A percentile compares a stretch with the other conserved stretches of the same genome.
These are phyloP conservation scores for Epizoanthus rinbou DNA, from an alignment of 92 coral and sea anemone genomes.

Conservation along the genomic window DNA sequence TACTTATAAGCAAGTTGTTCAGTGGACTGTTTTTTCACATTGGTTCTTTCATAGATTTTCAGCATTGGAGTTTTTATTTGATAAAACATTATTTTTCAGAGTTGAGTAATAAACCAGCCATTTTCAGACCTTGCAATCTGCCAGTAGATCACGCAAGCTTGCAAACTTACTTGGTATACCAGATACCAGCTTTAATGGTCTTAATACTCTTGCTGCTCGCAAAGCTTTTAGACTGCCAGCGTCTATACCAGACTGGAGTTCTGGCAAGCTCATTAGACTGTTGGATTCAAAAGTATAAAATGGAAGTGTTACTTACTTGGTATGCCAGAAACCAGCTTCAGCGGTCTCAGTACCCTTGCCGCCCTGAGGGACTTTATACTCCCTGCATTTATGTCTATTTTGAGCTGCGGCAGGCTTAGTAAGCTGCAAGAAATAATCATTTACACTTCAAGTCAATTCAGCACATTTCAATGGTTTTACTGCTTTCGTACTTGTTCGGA, in stretches of 20 bases:
- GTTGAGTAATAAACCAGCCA: neutral
- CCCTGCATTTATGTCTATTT: constrained; percentile 55
- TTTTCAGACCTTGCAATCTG: constrained; percentile 25
- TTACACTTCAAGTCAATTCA: constrained; percentile 24
- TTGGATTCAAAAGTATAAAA: constrained; percentile 50
- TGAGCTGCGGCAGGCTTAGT: constrained; percentile 75
- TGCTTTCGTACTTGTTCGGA: constrained; percentile 20
- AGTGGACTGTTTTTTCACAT: too few species aligned
- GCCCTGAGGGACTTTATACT: constrained; percentile 84
- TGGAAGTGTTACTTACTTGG: constrained; percentile 77
- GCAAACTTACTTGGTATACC: constrained; percentile 99
- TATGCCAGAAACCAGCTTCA: constrained; percentile 88
- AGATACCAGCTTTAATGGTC: constrained; percentile 98
- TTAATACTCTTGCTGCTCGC: constrained; percentile 96
- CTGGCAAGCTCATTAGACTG: constrained; percentile 98
- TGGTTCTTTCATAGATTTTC: neutral
- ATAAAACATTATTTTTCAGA: neutral
- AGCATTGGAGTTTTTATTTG: neutral
- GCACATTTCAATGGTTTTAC: neutral
- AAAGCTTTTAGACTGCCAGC: constrained; percentile 98
- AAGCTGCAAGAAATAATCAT: constrained; percentile 57
- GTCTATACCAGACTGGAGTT: constrained; percentile 78
- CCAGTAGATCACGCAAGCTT: neutral
- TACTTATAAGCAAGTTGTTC: too few species aligned
- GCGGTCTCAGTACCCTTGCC: constrained; percentile 70